These are phyloP conservation scores for Cecidostiba fungosa DNA, from an alignment of 2,888 invertebrate species.

Conservation along the genomic window DNA sequence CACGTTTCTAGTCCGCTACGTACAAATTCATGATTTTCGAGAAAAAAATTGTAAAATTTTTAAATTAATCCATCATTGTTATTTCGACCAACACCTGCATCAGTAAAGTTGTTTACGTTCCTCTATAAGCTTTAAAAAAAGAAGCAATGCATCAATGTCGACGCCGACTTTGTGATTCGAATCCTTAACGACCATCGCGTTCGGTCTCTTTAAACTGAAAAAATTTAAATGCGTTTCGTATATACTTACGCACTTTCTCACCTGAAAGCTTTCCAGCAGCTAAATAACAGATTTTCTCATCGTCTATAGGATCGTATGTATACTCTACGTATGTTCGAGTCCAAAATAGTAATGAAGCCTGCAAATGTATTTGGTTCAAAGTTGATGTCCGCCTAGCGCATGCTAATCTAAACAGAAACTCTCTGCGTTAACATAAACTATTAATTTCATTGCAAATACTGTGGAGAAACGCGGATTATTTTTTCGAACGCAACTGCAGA, in stretches of 20 bases:
- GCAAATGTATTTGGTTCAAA: slow-evolving; percentile 19
- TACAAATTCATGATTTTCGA: not conserved
- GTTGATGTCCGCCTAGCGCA: not conserved
- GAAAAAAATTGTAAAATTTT: not conserved
- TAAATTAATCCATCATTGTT: not conserved
- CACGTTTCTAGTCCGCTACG: not conserved
- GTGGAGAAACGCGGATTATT: not conserved
- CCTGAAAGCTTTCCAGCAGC: slow-evolving; percentile 13
- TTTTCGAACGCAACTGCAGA: not conserved
- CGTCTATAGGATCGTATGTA: not conserved
- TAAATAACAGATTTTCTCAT: not conserved
- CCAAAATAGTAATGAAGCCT: slow-evolving; percentile 13
- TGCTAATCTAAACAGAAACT: not conserved
- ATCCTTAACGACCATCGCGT: slow-evolving; percentile 33
- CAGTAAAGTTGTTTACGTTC: not conserved
- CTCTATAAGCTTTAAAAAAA: not conserved
- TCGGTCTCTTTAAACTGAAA: slow-evolving; percentile 1
- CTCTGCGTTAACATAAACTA: not conserved
- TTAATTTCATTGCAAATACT: not conserved
- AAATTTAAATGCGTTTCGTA: slow-evolving; percentile 13
- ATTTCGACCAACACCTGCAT: not conserved
- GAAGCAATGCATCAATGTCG: slow-evolving; percentile 37
- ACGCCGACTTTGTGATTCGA: slow-evolving; percentile 21
- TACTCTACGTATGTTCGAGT: not conserved
- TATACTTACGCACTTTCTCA: slow-evolving; percentile 31